phyloP scores from a whole-genome alignment of 1,140 invertebrate species.

The Zaprionus ornatus region DNA sequence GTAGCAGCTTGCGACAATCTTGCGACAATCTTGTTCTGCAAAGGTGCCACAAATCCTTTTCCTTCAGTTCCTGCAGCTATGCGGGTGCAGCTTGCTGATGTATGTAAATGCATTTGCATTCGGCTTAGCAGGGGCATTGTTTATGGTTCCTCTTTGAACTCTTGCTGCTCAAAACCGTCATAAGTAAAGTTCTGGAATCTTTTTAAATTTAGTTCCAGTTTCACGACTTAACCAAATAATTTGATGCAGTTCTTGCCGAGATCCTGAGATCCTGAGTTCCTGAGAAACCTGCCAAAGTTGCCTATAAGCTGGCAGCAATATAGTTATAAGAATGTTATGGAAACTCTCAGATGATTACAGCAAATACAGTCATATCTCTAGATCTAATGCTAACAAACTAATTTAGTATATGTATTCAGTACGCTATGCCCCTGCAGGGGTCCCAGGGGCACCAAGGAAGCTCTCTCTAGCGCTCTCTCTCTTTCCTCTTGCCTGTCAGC shows the following conservation, averaged over 20 bases:
- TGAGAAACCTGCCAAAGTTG: neutral
- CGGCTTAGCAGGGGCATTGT: conserved; percentile 10
- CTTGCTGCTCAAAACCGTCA: conserved; percentile 12
- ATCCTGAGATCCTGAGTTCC: neutral
- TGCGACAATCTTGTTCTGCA: conserved; percentile 39
- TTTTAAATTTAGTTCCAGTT: neutral
- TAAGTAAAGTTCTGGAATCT: conserved; percentile 12
- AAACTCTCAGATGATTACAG: neutral
- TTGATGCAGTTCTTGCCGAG: neutral
- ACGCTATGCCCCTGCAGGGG: neutral
- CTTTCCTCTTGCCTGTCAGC: conserved; percentile 40
- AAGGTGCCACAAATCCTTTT: conserved; percentile 52
- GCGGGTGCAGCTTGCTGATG: conserved; percentile 31
- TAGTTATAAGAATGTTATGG: neutral
- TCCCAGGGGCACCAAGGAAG: neutral
- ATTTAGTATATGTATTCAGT: neutral
- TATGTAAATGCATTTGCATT: conserved; percentile 23
- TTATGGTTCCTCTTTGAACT: neutral
- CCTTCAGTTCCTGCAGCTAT: conserved; percentile 42
- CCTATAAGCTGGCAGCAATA: neutral
- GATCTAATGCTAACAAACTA: neutral
- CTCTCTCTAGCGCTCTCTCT: neutral
- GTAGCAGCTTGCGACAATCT: conserved; percentile 49
- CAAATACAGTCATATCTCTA: neutral
- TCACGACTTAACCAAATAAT: neutral